A percentile compares a stretch with the other conserved stretches of the same genome.
Conservation (phyloP, 2,888 invertebrate species). For the Sarcophaga variegata region DNA sequence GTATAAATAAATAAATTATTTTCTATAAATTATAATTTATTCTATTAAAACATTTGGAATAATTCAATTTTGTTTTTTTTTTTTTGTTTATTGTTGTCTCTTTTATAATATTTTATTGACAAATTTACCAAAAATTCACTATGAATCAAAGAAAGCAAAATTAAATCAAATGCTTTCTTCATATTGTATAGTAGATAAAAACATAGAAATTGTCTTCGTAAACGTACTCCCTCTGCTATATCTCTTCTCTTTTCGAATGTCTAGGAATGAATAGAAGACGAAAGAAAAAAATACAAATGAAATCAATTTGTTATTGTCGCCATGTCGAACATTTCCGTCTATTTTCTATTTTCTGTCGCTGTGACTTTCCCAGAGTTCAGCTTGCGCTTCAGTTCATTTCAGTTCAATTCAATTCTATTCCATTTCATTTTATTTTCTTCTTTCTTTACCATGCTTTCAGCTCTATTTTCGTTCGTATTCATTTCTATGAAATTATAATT, state of each 20-base stretch:
- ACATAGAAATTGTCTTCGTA: too few species aligned
- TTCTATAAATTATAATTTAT: conserved; percentile 1
- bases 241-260: too few species aligned
- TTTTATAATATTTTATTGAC: not conserved
- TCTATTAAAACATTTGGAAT: conserved; percentile 1
- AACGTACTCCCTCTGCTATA: too few species aligned
- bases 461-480: conserved; percentile 12
- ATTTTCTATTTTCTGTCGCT: conserved; percentile 41
- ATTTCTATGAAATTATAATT: conserved; percentile 38
- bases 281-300: conserved; percentile 69
- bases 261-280: not conserved
- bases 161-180: conserved; percentile 23
- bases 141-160: not conserved
- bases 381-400: not conserved
- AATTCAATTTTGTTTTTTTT: not conserved
- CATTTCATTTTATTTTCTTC: not conserved
- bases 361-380: not conserved
- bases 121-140: not conserved
- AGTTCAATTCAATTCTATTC: not conserved
- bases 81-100: too few species aligned
- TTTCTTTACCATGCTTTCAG: not conserved
- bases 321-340: conserved; percentile 62
- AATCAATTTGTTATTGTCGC: conserved; percentile 77
- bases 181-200: too few species aligned
- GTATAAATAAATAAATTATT: not conserved